Base-by-base conservation (phyloP, 1,140 invertebrate genomes). In the Octopus sinensis region DNA sequence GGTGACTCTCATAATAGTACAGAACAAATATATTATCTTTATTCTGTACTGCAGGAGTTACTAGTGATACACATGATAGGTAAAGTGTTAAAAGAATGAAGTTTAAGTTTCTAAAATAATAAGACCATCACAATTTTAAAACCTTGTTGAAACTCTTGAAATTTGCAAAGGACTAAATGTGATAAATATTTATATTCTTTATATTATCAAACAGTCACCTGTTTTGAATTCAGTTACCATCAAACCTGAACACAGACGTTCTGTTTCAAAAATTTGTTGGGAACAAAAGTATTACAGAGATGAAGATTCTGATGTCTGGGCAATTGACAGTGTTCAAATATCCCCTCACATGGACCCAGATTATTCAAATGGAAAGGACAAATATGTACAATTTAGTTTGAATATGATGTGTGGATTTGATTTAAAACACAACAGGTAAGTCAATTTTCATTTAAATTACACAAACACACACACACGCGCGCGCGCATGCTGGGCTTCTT, bases 251-350 rank as follows among this genome's bases (percentile, higher is more conserved):
- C 85, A 85, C 5, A 86, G 85, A 80, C 83, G 84, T 17, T 13
- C 68, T 1, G 73, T 81, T 51, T 84, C 87, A 9, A 83, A 85
- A 30, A 86, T 91, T 56, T 91, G 91, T 80, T 91, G 90, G 89
- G 81, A 86, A 23, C 89, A 91, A 84, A 88, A 90, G 80, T 84
- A 82, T 77, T 87, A 89, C 78, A 81, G 82, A 6, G 89, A 88
- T 13, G 71, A 79, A n/a, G 83, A 85, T 53, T 81, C 83, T n/a
- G 89, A 91, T 82, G 85, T 88, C 7, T 91, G 91, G 91, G 85
- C 87, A 23, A 73, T 91, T 51, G 89, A 91, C 79, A 84, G 85
- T 54, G 85, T 91, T 7, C 68, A 84, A 13, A 78, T 91, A 7
- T 83, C 90, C 17, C 89, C 90, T 68, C 80, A 84, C 52, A 76